These are phyloP conservation scores for Oreochromis spilurus DNA, from an alignment of 2,113 vertebrate genomes.

Conservation along the genomic window DNA sequence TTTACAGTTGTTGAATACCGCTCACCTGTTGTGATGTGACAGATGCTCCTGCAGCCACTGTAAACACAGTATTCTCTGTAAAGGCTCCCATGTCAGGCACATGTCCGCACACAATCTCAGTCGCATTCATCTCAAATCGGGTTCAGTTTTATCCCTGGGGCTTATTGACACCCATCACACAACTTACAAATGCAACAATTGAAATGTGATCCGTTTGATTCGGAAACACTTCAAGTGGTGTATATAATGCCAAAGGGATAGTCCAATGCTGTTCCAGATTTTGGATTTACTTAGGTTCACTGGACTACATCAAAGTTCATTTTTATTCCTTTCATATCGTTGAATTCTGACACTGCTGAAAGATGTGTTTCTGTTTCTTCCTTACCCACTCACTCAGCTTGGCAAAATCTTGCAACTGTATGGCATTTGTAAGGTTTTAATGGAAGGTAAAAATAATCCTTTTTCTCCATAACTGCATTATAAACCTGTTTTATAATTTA, in stretches of 20 bases:
- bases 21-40: constrained; percentile 21
- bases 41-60: constrained; percentile 8
- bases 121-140: constrained; percentile 2
- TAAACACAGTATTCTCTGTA: background rate
- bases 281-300: background rate
- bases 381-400: background rate
- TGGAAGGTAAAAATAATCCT: background rate
- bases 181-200: background rate
- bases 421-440: background rate
- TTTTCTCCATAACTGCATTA: background rate
- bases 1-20: background rate
- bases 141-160: background rate
- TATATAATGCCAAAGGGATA: background rate
- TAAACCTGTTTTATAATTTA: background rate
- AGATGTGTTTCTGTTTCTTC: background rate
- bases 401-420: background rate
- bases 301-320: fast-evolving
- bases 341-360: background rate
- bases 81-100: background rate
- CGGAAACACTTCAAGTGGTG: background rate
- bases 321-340: background rate
- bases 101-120: background rate
- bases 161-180: background rate
- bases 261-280: background rate
- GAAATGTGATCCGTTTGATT: background rate